phyloP scores from a whole-genome alignment of 2,113 vertebrate genomes.

The Eulemur macaco region DNA sequence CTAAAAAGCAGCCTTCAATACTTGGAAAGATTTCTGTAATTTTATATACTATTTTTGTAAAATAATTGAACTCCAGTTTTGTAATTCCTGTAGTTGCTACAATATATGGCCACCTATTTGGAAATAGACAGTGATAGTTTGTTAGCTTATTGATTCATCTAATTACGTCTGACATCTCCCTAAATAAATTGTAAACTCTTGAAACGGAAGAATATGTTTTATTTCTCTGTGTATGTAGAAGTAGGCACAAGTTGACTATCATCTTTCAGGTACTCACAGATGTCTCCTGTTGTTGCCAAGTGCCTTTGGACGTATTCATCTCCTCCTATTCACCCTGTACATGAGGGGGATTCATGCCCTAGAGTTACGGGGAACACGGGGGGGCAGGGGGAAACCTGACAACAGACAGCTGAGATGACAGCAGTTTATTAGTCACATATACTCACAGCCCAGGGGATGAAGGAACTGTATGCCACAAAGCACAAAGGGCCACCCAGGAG shows the following conservation, averaged over 20 bases:
- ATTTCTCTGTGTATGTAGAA: neutral
- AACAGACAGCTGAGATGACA: neutral
- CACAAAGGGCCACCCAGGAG: rapidly evolving
- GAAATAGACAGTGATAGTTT: neutral
- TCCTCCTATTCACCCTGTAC: neutral
- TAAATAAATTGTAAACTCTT: neutral
- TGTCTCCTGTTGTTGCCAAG: neutral
- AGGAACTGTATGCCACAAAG: neutral
- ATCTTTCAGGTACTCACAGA: neutral
- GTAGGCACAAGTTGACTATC: neutral
- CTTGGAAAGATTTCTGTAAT: neutral
- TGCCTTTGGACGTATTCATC: neutral
- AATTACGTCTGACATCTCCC: neutral
- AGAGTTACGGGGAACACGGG: neutral
- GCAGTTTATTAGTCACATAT: neutral
- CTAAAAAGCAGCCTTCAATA: neutral
- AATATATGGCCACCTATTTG: neutral
- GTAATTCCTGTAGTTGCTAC: neutral
- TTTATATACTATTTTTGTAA: neutral
- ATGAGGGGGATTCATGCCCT: neutral
- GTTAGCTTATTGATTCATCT: neutral
- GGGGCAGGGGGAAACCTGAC: neutral
- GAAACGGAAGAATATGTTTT: neutral
- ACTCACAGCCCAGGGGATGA: neutral
- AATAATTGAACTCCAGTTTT: neutral